Conservation (phyloP, 2,113 vertebrate genomes). For the Lynx canadensis region DNA sequence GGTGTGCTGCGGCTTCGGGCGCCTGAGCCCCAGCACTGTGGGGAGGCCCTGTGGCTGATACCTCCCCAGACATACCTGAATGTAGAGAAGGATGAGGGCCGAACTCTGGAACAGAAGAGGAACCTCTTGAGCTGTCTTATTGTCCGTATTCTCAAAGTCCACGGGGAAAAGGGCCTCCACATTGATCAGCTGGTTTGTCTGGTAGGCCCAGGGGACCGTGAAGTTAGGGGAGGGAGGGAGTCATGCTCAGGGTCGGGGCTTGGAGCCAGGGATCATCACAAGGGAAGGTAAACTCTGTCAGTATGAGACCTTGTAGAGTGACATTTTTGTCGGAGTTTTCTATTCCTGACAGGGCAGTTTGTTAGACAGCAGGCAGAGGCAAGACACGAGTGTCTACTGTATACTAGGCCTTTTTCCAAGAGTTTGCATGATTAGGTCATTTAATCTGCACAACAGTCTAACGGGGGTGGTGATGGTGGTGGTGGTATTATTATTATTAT, state of each 20-base stretch:
- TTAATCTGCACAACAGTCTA: not conserved
- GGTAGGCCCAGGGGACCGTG: slow-evolving; percentile 82
- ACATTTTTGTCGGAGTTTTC: not conserved
- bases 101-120: slow-evolving; percentile 94
- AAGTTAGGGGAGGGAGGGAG: not conserved
- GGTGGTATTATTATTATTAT: not conserved
- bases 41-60: slow-evolving; percentile 85
- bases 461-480: not conserved
- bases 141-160: slow-evolving; percentile 92
- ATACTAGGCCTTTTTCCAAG: not conserved
- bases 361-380: not conserved
- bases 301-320: not conserved
- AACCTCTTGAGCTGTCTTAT: slow-evolving; percentile 94
- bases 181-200: slow-evolving; percentile 95
- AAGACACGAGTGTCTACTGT: not conserved
- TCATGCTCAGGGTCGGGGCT: not conserved
- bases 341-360: not conserved
- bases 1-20: slow-evolving; percentile 88
- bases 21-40: slow-evolving; percentile 42
- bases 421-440: not conserved
- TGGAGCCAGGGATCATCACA: not conserved
- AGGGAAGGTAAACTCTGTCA: not conserved
- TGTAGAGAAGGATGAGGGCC: slow-evolving; percentile 90
- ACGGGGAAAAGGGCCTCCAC: slow-evolving; percentile 92
- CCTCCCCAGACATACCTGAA: slow-evolving; percentile 93